Evolutionary conservation across 2,888 invertebrate species (phyloP), one percentile per base, ranked within the genome.

Genomic region (Leucophora obtusa): DNA sequence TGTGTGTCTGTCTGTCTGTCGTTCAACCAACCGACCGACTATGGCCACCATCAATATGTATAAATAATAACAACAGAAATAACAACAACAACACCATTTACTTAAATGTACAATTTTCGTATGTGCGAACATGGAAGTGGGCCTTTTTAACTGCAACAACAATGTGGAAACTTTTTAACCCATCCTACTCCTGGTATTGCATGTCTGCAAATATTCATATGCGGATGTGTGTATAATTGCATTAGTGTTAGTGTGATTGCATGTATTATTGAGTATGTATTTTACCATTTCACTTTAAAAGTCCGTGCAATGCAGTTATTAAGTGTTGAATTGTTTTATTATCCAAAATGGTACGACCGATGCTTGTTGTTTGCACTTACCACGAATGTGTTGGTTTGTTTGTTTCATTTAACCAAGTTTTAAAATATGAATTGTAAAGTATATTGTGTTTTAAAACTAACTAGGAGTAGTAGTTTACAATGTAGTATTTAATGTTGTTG

Each of bases 251-350:
- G 28, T 28, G 28, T 28, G 28, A 6, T 4, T 28, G 47, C 50
- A 21, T 62, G 58, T 28, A 28, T 28, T 28, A 28, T 28, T 28
- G 58, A 53, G 33, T 70, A 76, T 63, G 28, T 28, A 28, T 59
- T 47, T 65, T 53, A 58, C 35, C 58, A 77, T 71, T 77, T 53
- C 58, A 47, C n/a, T 71, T 24, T n/a, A 62, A n/a, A 71, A 58
- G 65, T 81, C 69, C 72, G 66, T 73, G 69, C 65, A 73, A 65
- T 77, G 69, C 77, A 70, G 73, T 81, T 81, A 81, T 77, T 73
- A 81, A 81, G 81, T 81, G 81, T 77, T 81, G 81, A 81, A 77
- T 77, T 81, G 76, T 81, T 77, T 76, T 73, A 81, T 81, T 73
- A 81, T 70, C 43, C 65, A 77, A 73, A 69, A 73, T 69, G 58